A percentile compares a stretch with the other conserved stretches of the same genome.
Conservation (phyloP, 2,113 vertebrate genomes). For the Chlorocebus sabaeus region DNA sequence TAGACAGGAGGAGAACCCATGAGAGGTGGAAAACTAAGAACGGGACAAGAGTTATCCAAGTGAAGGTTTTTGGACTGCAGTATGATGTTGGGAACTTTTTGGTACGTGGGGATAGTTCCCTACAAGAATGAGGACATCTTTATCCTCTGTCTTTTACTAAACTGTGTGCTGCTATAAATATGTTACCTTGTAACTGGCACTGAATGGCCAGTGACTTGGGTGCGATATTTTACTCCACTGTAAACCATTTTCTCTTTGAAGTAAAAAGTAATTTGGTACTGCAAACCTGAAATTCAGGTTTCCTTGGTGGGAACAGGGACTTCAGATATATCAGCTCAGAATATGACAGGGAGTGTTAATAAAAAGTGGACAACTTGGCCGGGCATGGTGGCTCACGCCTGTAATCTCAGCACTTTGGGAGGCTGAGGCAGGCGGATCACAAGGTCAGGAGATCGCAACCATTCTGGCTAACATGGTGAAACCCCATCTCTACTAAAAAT, state of each 20-base stretch:
- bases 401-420: too few relatives aligned
- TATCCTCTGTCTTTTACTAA: neutral
- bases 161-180: neutral
- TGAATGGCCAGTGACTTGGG: neutral
- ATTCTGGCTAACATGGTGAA: too few relatives aligned
- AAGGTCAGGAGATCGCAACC: too few relatives aligned
- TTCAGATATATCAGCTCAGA: neutral
- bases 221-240: neutral
- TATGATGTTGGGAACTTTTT: neutral
- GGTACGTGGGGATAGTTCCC: neutral
- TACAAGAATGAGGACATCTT: neutral
- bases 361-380: neutral
- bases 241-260: conserved; percentile 36
- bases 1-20: neutral
- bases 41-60: neutral
- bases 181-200: neutral
- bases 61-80: neutral
- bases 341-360: neutral
- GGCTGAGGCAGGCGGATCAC: too few relatives aligned
- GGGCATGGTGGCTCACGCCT: too few relatives aligned
- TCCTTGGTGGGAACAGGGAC: neutral
- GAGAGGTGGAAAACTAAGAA: neutral
- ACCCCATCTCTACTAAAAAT: too few relatives aligned
- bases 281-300: conserved; percentile 63
- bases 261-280: neutral